These are phyloP conservation scores for Drosophila navojoa DNA, from an alignment of 1,140 invertebrate genomes.

Conservation along the genomic window DNA sequence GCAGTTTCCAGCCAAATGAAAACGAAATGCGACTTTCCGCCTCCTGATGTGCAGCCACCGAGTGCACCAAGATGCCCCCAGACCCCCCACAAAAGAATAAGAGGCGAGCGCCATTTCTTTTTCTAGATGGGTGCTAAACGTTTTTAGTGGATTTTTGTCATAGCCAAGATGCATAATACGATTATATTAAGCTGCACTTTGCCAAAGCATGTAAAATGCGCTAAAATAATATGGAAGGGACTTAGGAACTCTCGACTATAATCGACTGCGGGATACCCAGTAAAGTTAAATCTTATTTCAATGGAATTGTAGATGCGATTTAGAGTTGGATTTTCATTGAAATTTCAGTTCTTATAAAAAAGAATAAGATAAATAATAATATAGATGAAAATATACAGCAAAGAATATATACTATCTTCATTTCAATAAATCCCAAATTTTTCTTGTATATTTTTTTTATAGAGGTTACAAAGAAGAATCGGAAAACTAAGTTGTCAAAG, in stretches of 20 bases:
- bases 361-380: too few species aligned
- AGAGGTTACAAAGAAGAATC: too few species aligned
- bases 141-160: slow-evolving; percentile 33
- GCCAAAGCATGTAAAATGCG: slow-evolving; percentile 23
- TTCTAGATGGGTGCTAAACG: slow-evolving; percentile 29
- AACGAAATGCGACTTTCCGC: slow-evolving; percentile 29
- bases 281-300: background rate
- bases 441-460: too few species aligned
- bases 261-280: slow-evolving; percentile 12
- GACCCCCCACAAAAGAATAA: background rate
- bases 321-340: too few species aligned
- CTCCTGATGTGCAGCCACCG: background rate
- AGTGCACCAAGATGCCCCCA: slow-evolving; percentile 13
- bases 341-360: too few species aligned
- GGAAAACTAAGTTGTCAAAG: too few species aligned
- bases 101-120: slow-evolving; percentile 14
- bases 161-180: slow-evolving; percentile 32
- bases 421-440: too few species aligned
- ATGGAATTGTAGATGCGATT: too few species aligned
- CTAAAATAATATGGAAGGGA: slow-evolving; percentile 1
- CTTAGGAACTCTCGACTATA: slow-evolving; percentile 3
- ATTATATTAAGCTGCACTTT: slow-evolving; percentile 48
- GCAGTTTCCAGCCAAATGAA: slow-evolving; percentile 45
- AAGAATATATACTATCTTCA: too few species aligned
- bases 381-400: too few species aligned